Percentiles rank a stretch among this genome's conserved stretches.
Evolutionary conservation across 2,113 vertebrate genomes (phyloP).

Genomic region (Forbesichthys papilliferus): DNA sequence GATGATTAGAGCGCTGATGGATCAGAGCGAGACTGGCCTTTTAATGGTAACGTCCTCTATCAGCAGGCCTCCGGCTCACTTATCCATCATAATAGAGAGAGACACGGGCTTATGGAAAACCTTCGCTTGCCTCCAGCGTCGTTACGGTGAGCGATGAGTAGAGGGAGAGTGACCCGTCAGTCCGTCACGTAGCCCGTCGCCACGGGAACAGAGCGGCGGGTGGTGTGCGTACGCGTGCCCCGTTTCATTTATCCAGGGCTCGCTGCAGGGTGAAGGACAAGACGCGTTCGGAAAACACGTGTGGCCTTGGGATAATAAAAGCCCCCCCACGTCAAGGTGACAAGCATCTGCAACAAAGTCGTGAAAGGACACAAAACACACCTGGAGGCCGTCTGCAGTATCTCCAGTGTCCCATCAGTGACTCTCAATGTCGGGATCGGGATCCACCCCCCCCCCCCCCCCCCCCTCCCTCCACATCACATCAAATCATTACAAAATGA

Average conservation of each 20-base stretch:
- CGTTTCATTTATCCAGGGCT: slow-evolving; percentile 62
- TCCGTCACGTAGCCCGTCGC: slow-evolving; percentile 52
- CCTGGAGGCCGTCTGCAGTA: slow-evolving; percentile 17
- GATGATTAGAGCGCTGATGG: slow-evolving; percentile 73
- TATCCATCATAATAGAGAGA: slow-evolving; percentile 72
- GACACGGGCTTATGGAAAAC: slow-evolving; percentile 66
- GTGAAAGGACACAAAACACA: slow-evolving; percentile 50
- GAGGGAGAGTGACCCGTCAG: slow-evolving; percentile 59
- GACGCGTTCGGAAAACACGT: slow-evolving; percentile 60
- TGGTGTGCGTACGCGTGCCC: slow-evolving; percentile 48
- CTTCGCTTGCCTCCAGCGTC: slow-evolving; percentile 56
- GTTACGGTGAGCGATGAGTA: slow-evolving; percentile 63
- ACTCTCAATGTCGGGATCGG: not conserved
- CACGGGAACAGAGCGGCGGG: slow-evolving; percentile 56
- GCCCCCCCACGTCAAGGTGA: slow-evolving; percentile 1
- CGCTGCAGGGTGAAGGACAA: slow-evolving; percentile 51
- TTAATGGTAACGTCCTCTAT: slow-evolving; percentile 73
- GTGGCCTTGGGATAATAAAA: slow-evolving; percentile 64
- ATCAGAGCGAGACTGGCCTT: slow-evolving; percentile 68
- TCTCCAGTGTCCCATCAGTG: slow-evolving; percentile 26
- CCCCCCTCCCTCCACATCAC: no score
- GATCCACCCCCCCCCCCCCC: no score
- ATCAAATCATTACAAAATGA: no score
- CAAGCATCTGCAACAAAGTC: slow-evolving; percentile 37
- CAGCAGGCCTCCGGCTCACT: slow-evolving; percentile 71